These are phyloP conservation scores for Diaphora mendica DNA, from an alignment of 2,888 invertebrate species.

Conservation along the genomic window DNA sequence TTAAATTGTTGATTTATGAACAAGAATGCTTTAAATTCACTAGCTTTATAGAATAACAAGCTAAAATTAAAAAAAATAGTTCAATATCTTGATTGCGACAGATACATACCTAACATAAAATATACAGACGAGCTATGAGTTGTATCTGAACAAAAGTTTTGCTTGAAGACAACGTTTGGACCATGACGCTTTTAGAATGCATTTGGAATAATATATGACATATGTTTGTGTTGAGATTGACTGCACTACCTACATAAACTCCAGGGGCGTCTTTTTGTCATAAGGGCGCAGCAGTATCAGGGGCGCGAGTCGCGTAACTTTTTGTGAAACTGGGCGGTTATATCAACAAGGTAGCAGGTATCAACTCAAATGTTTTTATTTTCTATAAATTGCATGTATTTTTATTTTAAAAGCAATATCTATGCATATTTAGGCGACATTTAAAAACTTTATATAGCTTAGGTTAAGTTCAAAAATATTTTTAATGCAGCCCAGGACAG, in stretches of 20 bases:
- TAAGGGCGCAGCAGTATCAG: too few relatives aligned
- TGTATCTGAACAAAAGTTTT: not conserved
- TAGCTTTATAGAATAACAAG: constrained; percentile 29
- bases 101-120: not conserved
- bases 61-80: not conserved
- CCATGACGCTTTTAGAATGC: not conserved
- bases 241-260: too few relatives aligned
- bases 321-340: too few relatives aligned
- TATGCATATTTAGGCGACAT: too few relatives aligned
- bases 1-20: constrained; percentile 81
- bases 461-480: not conserved
- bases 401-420: too few relatives aligned
- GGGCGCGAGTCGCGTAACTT: too few relatives aligned
- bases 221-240: not conserved
- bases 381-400: too few relatives aligned
- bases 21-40: constrained; percentile 64
- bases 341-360: too few relatives aligned
- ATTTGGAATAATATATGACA: not conserved
- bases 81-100: not conserved
- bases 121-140: not conserved
- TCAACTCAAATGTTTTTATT: too few relatives aligned
- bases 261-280: too few relatives aligned
- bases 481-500: not conserved
- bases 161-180: not conserved
- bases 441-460: too few relatives aligned